These are phyloP conservation scores for Morpho helenor DNA, from an alignment of 2,888 invertebrate species.

Conservation along the genomic window DNA sequence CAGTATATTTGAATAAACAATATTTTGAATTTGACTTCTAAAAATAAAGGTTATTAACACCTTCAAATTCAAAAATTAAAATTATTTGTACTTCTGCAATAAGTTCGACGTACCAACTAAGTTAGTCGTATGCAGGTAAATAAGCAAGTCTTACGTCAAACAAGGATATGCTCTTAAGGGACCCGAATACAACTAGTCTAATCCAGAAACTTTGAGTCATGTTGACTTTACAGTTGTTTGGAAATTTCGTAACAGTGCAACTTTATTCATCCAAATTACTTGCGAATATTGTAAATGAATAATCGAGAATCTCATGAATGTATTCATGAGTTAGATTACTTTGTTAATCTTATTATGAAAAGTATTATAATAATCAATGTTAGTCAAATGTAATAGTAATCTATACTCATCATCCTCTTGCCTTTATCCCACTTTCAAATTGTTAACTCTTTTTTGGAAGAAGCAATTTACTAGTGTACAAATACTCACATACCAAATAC, in stretches of 20 bases:
- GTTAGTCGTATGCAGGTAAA: conserved; percentile 31
- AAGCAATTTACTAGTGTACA: no score
- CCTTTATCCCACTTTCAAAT: no score
- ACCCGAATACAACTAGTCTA: conserved; percentile 59
- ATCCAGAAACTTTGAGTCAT: conserved; percentile 46
- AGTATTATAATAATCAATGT: no score
- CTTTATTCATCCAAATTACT: conserved; percentile 7
- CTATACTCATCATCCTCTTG: no score
- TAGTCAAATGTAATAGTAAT: no score
- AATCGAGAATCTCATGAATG: no score
- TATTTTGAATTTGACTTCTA: no score
- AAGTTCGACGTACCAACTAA: conserved; percentile 12
- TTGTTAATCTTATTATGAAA: no score
- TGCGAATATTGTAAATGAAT: background rate
- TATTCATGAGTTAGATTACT: no score
- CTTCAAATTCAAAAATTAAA: conserved; percentile 20
- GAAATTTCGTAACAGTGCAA: background rate
- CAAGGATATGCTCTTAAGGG: conserved; percentile 70
- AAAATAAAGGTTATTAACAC: conserved; percentile 10
- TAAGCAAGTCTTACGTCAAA: conserved; percentile 72
- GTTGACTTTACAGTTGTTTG: conserved; percentile 19
- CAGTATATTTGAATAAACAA: no score
- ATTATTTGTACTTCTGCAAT: conserved; percentile 16
- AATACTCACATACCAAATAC: no score
- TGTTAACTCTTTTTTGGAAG: no score